Base-by-base conservation (phyloP, 1,140 invertebrate species). In the Mactra quadrangularis region DNA sequence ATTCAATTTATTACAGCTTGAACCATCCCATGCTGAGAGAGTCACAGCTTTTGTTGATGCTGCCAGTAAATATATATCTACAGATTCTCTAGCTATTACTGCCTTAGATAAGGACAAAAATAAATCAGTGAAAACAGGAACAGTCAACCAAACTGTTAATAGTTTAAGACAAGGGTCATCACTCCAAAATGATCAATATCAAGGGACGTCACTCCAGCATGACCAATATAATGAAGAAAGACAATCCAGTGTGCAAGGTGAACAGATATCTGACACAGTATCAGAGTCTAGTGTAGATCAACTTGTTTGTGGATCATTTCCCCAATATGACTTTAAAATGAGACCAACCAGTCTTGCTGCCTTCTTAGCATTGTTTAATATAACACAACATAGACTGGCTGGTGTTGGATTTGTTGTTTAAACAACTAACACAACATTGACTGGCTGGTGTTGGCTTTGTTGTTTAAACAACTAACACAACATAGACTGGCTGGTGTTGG, bases 241-340 rank as follows among this genome's bases (percentile, higher is more conserved):
- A 68, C 60, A 66, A 41, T 52, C 50, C 19, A 33, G 62, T 35
- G 62, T 29, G 17, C 41, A 82, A 55, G 79, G 55, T 59, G 59
- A 53, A 17, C 68, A 82, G 53, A 47, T 72, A 22, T 74, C 70
- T 35, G 79, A 75, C 52, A 38, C 57, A 41, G 19, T 74, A n/a
- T 82, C 79, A 41, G 79, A 82, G 1, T 74, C 68, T 1, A 82
- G 71, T 53, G 22, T 55, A 15, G 70, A 60, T 11, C 13, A 15
- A 11, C 22, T 45, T 31, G 70, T 9, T 3, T 29, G 25, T 64
- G 71, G 55, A 17, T 62, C 71, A 6, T 25, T 82, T 17, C 79
- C 79, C 3, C 55, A 82, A 41, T 82, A 82, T 66, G 70, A 82
- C 70, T 82, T 82, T 22, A 64, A 75, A n/a, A 82, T 82, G 57